Evolutionary conservation across 2,113 vertebrate genomes (phyloP), one percentile per base, ranked within the genome.

Genomic region (Ageneiosus marmoratus): DNA sequence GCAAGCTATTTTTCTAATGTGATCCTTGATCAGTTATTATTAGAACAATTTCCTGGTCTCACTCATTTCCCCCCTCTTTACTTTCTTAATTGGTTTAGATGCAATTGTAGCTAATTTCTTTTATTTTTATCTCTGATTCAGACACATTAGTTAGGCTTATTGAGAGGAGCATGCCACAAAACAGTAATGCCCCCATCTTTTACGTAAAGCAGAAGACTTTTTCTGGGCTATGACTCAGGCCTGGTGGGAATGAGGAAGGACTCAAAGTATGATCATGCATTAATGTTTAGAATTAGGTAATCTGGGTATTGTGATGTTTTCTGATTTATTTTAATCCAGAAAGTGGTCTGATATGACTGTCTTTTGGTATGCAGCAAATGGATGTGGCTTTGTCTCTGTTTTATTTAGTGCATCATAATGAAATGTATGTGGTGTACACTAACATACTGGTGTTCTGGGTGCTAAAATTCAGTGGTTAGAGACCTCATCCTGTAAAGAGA

Each of bases 91-190:
- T 60, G 32, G 51, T 60, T 41, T 83, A 41, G 56, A 44, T 73
- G 27, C 32, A 56, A 83, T 73, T 81, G 81, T 83, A 67, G 67
- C 81, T 75, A 32, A 80, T 80, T 67, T 81, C 32, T 82, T 53
- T 77, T 86, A 86, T 88, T 88, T 85, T 81, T 84, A 72, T 37
- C 84, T 60, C 73, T 81, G 53, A 80, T 79, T 82, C 83, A 84
- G 79, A 78, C 41, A 22, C 29, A 50, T 85, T 75, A 76, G 81
- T 85, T 75, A 76, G 81, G 44, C 32, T 80, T 50, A 83, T 48
- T 85, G 86, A 69, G 67, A 73, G n/a, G 50, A 44, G 58, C 75
- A 75, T 62, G 48, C 74, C 75, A 27, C 69, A 53, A 48, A 77
- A 67, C 72, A 6, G 12, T 67, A 83, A 77, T 77, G 34, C 34